phyloP scores from a whole-genome alignment of 37 sponge, comb jelly and placozoan species.

The Cliona cf. orientalis region DNA sequence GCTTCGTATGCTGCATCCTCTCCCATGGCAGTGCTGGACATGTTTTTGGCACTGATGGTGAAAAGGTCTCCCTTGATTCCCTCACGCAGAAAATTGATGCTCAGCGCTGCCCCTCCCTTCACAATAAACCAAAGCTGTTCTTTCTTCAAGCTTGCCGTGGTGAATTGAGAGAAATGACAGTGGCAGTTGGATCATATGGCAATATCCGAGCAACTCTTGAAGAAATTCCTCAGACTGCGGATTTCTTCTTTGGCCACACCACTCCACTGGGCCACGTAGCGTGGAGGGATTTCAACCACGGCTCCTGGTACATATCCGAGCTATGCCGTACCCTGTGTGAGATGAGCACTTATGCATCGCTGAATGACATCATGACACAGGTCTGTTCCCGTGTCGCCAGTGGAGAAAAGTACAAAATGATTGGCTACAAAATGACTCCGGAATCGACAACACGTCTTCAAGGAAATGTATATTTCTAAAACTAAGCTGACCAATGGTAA shows the following conservation, averaged over 20 bases:
- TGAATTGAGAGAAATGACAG: slow-evolving; percentile 66
- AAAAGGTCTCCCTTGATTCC: no score
- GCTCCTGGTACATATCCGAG: slow-evolving; percentile 32
- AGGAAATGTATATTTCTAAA: slow-evolving; percentile 18
- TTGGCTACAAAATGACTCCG: slow-evolving; percentile 8
- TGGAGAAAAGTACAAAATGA: slow-evolving; percentile 8
- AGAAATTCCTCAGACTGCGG: slow-evolving; percentile 31
- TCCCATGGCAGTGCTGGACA: slow-evolving; percentile 52
- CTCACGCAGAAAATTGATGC: no score
- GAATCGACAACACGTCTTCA: slow-evolving; percentile 4
- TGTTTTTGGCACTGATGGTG: slow-evolving; percentile 67
- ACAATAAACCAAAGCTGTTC: slow-evolving; percentile 85
- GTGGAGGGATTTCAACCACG: slow-evolving; percentile 12
- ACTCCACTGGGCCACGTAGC: slow-evolving; percentile 8
- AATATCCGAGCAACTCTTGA: slow-evolving; percentile 1
- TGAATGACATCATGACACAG: slow-evolving; percentile 22
- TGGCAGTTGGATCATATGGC: no score
- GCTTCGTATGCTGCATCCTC: slow-evolving; percentile 82
- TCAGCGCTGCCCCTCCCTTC: no score
- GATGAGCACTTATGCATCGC: background rate
- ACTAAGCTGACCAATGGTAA: no score
- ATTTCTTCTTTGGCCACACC: slow-evolving; percentile 43
- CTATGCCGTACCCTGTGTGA: slow-evolving; percentile 10
- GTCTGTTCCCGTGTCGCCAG: background rate
- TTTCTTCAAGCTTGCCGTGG: slow-evolving; percentile 86